phyloP scores from a whole-genome alignment of 2,113 vertebrate genomes.

The Oxyura jamaicensis region DNA sequence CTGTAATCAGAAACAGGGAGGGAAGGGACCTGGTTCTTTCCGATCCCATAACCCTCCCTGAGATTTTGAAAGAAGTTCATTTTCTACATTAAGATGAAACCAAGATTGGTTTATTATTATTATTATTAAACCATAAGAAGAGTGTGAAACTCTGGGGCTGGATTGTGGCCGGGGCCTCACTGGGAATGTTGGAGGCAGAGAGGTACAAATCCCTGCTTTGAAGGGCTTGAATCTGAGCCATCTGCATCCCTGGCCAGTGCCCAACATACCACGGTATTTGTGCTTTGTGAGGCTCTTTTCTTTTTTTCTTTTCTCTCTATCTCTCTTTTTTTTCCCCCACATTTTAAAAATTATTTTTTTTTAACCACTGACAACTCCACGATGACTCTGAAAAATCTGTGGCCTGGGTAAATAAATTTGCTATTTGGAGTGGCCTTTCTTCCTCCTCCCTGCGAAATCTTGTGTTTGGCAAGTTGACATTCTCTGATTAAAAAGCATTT shows the following conservation, averaged over 20 bases:
- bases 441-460: background rate
- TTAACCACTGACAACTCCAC: fast-evolving
- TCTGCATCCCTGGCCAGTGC: background rate
- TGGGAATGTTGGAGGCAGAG: background rate
- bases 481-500: background rate
- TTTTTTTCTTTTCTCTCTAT: background rate
- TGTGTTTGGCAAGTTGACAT: conserved; percentile 1
- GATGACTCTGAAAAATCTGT: background rate
- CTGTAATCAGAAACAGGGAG: conserved; percentile 38
- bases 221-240: conserved; percentile 24
- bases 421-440: background rate
- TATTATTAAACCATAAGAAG: background rate
- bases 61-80: background rate
- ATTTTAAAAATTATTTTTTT: background rate
- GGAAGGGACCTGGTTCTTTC: conserved; percentile 6
- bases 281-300: background rate
- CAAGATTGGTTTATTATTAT: background rate
- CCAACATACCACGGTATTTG: background rate
- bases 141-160: background rate
- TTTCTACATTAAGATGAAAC: background rate
- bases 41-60: background rate
- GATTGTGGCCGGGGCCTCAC: background rate
- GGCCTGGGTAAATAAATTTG: background rate
- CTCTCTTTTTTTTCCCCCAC: background rate
- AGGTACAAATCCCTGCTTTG: conserved; percentile 22